These are phyloP conservation scores for Saccostrea glomerata DNA, from an alignment of 1,140 invertebrate species.

Conservation along the genomic window DNA sequence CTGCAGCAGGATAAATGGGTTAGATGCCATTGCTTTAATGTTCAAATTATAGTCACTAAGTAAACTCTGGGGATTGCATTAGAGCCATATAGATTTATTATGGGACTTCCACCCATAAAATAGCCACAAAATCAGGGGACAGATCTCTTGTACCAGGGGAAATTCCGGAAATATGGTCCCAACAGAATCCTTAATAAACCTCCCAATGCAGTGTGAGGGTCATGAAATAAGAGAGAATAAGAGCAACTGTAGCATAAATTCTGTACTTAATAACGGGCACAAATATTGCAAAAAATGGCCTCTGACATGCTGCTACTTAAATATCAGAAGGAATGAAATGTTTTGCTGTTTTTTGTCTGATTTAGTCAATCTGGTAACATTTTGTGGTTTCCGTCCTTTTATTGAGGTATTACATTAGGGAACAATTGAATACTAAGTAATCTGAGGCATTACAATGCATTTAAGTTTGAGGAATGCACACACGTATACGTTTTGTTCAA, in stretches of 20 bases:
- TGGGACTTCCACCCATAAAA: background rate
- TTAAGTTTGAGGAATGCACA: constrained; percentile 10
- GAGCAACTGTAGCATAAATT: constrained; percentile 17
- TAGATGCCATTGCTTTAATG: constrained; percentile 28
- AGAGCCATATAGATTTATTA: constrained; percentile 33
- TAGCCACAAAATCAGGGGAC: constrained; percentile 3
- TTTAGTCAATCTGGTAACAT: constrained; percentile 2
- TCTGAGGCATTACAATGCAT: constrained; percentile 17
- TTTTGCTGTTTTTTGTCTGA: background rate
- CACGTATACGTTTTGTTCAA: constrained; percentile 1
- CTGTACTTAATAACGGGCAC: background rate
- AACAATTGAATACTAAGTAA: constrained; percentile 13
- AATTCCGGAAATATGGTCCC: constrained; percentile 21
- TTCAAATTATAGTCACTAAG: constrained; percentile 5
- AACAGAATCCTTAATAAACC: constrained; percentile 26
- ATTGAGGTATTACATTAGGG: background rate
- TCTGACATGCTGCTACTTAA: background rate
- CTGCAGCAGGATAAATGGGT: background rate
- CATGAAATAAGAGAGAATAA: constrained; percentile 17
- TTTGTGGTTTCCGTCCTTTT: constrained; percentile 2
- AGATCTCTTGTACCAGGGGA: constrained; percentile 16
- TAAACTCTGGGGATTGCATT: constrained; percentile 24
- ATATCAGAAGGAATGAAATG: background rate
- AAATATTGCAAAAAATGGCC: constrained; percentile 10
- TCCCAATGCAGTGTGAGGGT: background rate